Evolutionary conservation across 2,888 invertebrate species (phyloP).

Genomic region (Holacanthella duospinosa): DNA sequence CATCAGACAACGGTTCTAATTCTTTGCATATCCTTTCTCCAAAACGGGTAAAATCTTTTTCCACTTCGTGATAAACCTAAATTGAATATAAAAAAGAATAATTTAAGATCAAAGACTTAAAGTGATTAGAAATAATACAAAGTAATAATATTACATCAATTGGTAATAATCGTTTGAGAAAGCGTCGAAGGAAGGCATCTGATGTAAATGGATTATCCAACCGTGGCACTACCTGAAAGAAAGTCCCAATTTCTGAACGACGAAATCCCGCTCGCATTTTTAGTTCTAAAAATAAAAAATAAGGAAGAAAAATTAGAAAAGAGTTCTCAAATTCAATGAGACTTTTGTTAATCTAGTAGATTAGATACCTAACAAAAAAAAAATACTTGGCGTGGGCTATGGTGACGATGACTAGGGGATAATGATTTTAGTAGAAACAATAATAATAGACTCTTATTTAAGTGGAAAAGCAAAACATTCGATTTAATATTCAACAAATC

Average conservation of each 20-base stretch:
- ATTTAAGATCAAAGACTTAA: not conserved
- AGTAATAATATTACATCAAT: constrained; percentile 36
- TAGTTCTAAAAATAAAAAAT: not conserved
- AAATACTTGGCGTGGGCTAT: too few species aligned
- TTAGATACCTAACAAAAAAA: too few species aligned
- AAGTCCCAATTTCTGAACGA: constrained; percentile 39
- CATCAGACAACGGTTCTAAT: constrained; percentile 42
- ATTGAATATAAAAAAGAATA: not conserved
- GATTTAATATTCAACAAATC: too few species aligned
- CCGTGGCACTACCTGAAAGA: constrained; percentile 42
- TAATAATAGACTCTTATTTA: too few species aligned
- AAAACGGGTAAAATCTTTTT: constrained; percentile 44
- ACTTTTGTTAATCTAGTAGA: too few species aligned
- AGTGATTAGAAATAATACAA: too few species aligned
- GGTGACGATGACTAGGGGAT: too few species aligned
- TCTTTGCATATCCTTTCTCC: constrained; percentile 46
- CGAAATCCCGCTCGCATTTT: constrained; percentile 17
- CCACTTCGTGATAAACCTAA: constrained; percentile 13
- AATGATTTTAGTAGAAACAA: too few species aligned
- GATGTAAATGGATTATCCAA: constrained; percentile 42
- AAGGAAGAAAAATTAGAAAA: too few species aligned
- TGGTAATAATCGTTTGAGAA: constrained; percentile 41
- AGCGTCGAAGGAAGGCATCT: constrained; percentile 41
- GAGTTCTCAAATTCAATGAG: too few species aligned
- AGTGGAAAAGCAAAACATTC: too few species aligned